phyloP scores from a whole-genome alignment of 1,140 invertebrate species.

The Caenorhabditis remanei region DNA sequence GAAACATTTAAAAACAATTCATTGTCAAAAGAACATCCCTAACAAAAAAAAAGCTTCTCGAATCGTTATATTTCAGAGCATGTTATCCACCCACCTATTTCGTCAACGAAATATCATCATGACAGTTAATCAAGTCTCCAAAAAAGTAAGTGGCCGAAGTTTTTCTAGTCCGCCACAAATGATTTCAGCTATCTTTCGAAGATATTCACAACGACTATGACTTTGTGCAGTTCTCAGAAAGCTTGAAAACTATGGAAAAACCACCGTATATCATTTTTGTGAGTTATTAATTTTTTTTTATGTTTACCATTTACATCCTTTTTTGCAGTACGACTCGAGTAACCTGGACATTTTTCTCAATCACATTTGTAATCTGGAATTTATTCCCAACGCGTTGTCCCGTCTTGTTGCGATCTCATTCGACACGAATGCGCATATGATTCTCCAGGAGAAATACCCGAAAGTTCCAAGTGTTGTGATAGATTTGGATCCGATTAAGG shows the following conservation, averaged over 20 bases:
- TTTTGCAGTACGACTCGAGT: conserved; percentile 49
- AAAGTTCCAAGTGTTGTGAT: conserved; percentile 41
- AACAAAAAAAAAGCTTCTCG: background rate
- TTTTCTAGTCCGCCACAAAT: background rate
- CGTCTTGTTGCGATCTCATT: conserved; percentile 49
- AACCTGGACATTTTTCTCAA: conserved; percentile 42
- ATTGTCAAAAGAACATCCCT: background rate
- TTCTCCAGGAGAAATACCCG: conserved; percentile 36
- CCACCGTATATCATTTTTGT: conserved; percentile 58
- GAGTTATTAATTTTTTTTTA: background rate
- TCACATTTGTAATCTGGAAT: conserved; percentile 55
- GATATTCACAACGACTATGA: conserved; percentile 40
- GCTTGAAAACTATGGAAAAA: conserved; percentile 18
- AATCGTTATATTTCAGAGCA: background rate
- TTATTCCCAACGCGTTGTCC: background rate
- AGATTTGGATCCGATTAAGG: conserved; percentile 53
- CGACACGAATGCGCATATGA: conserved; percentile 30
- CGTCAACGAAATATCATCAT: conserved; percentile 9
- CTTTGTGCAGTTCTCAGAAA: conserved; percentile 40
- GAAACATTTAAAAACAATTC: too few species aligned
- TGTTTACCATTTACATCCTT: background rate
- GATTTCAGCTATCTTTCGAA: conserved; percentile 57
- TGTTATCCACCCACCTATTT: background rate
- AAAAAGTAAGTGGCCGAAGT: background rate
- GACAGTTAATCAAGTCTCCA: background rate